Percentiles rank a stretch among this genome's conserved stretches.
Conservation (phyloP, 92 coral and sea anemone species). For the Actinostola sp. region DNA sequence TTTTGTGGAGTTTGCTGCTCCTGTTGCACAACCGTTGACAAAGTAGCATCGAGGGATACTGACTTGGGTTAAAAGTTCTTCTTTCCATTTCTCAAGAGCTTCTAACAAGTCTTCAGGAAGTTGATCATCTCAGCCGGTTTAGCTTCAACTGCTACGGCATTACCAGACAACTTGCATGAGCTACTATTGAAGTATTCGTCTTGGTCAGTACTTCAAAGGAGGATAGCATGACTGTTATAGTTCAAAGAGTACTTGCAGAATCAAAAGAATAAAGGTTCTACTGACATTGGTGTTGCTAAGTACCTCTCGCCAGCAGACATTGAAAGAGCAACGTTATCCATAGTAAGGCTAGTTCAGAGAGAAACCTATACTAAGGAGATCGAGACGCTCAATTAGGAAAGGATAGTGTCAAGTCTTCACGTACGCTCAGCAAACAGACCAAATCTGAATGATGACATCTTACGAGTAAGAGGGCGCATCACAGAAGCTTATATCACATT, state of each 20-base stretch:
- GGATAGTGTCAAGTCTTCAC: conserved; percentile 14
- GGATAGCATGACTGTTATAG: conserved; percentile 39
- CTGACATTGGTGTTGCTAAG: background rate
- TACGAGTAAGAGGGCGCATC: conserved; percentile 43
- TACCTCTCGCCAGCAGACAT: conserved; percentile 33
- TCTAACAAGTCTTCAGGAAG: too few species aligned
- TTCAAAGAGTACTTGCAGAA: conserved; percentile 27
- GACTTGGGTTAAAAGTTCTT: too few species aligned
- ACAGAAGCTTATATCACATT: conserved; percentile 16
- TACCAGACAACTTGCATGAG: conserved; percentile 29
- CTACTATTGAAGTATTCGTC: conserved; percentile 43
- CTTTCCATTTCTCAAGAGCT: too few species aligned
- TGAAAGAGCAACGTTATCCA: conserved; percentile 27
- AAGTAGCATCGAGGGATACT: too few species aligned
- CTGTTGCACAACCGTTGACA: too few species aligned
- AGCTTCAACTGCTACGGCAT: background rate
- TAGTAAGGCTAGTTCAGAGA: conserved; percentile 25
- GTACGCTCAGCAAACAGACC: conserved; percentile 23
- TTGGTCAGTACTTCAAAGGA: conserved; percentile 24
- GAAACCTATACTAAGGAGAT: conserved; percentile 37
- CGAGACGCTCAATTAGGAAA: conserved; percentile 23
- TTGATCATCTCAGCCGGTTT: too few species aligned
- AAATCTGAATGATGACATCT: conserved; percentile 6
- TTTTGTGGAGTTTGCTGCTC: too few species aligned
- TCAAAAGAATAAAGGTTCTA: background rate